phyloP scores from a whole-genome alignment of 2,797 vertebrate genomes.

The Ctenopoma kingsleyae region DNA sequence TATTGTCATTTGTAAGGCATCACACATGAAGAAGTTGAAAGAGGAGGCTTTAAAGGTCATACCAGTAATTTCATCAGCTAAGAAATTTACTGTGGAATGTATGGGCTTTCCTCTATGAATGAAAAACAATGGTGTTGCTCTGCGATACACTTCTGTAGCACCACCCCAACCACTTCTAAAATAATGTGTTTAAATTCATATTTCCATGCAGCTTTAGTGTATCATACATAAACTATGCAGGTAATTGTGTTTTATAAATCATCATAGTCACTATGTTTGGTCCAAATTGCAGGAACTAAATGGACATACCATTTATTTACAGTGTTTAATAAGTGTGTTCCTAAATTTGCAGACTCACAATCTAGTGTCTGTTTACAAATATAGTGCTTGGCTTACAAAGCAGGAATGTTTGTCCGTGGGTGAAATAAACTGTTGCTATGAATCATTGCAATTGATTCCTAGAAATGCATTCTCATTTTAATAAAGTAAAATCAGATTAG shows the following conservation, averaged over 20 bases:
- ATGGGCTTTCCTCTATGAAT: constrained; percentile 43
- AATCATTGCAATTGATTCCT: constrained; percentile 68
- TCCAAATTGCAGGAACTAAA: neutral
- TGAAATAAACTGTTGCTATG: constrained; percentile 66
- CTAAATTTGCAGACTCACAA: constrained; percentile 20
- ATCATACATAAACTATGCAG: neutral
- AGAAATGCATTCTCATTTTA: constrained; percentile 75
- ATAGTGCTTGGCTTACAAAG: constrained; percentile 13
- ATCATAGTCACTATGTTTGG: neutral
- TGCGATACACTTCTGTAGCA: neutral
- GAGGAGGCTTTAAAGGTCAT: constrained; percentile 71
- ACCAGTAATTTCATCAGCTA: constrained; percentile 64
- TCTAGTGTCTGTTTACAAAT: constrained; percentile 32
- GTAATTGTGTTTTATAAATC: neutral
- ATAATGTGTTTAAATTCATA: neutral
- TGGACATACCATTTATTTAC: neutral
- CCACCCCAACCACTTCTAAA: neutral
- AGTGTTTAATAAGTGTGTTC: too few relatives aligned
- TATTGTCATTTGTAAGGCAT: constrained; percentile 65
- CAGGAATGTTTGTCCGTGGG: constrained; percentile 10
- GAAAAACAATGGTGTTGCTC: constrained; percentile 7
- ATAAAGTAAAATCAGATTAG: constrained; percentile 79
- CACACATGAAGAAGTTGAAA: constrained; percentile 61
- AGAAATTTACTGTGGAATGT: constrained; percentile 41
- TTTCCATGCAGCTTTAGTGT: neutral